A percentile compares a stretch with the other conserved stretches of the same genome.
Conservation (phyloP, 2,797 vertebrate species). For the Gouania willdenowi region DNA sequence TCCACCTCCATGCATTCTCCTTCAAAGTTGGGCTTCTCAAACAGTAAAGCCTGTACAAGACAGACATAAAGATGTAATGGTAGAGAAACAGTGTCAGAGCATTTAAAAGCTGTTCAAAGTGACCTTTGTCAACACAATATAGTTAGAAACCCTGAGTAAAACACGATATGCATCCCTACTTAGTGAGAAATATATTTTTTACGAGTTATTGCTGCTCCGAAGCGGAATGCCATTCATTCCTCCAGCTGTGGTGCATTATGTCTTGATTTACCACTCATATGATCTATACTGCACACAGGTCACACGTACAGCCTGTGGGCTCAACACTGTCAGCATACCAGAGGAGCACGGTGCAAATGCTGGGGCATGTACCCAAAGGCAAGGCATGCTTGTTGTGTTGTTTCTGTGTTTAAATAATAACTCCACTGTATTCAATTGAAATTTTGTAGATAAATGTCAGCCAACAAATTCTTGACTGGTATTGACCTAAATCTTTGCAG, state of each 20-base stretch:
- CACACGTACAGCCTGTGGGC: background rate
- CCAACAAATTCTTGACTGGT: too few species aligned
- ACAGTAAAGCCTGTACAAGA: conserved; percentile 78
- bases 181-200: background rate
- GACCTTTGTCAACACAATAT: too few species aligned
- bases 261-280: background rate
- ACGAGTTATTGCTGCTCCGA: conserved; percentile 10
- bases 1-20: conserved; percentile 81
- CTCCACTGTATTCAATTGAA: too few species aligned
- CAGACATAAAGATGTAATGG: background rate
- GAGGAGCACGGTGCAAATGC: background rate
- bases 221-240: conserved; percentile 10
- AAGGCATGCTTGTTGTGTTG: too few species aligned
- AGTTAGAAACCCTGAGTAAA: too few species aligned
- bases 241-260: background rate
- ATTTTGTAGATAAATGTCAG: too few species aligned
- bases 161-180: too few species aligned
- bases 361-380: accelerated
- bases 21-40: conserved; percentile 88
- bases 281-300: background rate
- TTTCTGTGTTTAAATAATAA: too few species aligned
- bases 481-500: too few species aligned
- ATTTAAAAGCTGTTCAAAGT: too few species aligned
- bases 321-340: background rate
- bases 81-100: too few species aligned